Evolutionary conservation across 1,140 invertebrate genomes (phyloP).

Genomic region (Agraylea sexmaculata): DNA sequence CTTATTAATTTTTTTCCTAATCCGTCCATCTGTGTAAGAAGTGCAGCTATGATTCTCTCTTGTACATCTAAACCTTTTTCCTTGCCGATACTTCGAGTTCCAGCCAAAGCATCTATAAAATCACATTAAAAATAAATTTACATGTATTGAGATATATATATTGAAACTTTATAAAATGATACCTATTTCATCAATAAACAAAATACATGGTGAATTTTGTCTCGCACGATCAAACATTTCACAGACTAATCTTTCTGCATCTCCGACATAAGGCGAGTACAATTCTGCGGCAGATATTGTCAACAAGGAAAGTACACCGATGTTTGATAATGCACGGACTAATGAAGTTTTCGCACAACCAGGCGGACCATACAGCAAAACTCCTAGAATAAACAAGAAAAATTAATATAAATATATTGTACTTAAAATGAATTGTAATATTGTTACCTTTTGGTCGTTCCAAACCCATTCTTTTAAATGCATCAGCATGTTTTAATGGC

Average conservation of each 20-base stretch:
- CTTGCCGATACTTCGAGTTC: constrained; percentile 30
- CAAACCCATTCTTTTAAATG: constrained; percentile 47
- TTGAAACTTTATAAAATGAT: constrained; percentile 12
- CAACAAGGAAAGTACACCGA: constrained; percentile 49
- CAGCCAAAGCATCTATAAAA: constrained; percentile 48
- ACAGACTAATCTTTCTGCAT: constrained; percentile 47
- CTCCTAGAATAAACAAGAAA: constrained; percentile 29
- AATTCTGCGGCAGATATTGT: constrained; percentile 52
- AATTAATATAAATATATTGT: constrained; percentile 3
- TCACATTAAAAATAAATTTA: background rate
- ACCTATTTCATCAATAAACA: constrained; percentile 70
- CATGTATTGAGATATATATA: background rate
- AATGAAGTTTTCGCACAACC: constrained; percentile 67
- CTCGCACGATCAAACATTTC: constrained; percentile 56
- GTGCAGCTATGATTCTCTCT: constrained; percentile 49
- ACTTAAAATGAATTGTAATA: constrained; percentile 3
- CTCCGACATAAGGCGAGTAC: constrained; percentile 55
- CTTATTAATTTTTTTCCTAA: constrained; percentile 28
- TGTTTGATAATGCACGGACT: constrained; percentile 51
- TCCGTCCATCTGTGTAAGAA: constrained; percentile 62
- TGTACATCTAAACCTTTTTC: constrained; percentile 40
- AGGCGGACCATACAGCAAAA: constrained; percentile 64
- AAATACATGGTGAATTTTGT: constrained; percentile 51
- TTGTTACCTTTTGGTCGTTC: constrained; percentile 40
- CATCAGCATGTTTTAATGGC: constrained; percentile 49